Conservation (phyloP, 2,113 vertebrate species). For the Baryphthengus martii region DNA sequence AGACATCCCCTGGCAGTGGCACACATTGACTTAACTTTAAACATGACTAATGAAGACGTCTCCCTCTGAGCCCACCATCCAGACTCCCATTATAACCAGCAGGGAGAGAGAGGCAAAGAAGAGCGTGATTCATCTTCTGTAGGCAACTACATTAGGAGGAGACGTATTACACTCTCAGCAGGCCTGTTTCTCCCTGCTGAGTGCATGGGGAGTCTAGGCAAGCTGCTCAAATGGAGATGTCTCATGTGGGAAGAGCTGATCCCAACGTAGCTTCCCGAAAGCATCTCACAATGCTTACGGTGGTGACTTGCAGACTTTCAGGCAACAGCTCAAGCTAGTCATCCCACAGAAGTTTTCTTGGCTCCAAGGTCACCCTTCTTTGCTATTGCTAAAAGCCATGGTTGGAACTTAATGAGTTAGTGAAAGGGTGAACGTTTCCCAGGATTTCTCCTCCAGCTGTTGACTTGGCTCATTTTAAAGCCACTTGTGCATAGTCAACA, state of each 20-base stretch:
- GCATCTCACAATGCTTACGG: accelerated
- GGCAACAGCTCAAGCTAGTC: background rate
- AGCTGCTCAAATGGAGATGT: background rate
- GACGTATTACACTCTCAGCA: background rate
- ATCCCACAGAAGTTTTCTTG: background rate
- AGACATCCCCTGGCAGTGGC: background rate
- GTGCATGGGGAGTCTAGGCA: background rate
- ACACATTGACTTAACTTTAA: background rate
- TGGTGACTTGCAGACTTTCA: background rate
- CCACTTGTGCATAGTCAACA: background rate
- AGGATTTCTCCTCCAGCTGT: background rate
- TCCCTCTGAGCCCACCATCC: background rate
- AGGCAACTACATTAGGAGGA: background rate
- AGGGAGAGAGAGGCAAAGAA: background rate
- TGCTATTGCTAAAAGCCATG: background rate
- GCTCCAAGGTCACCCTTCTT: background rate
- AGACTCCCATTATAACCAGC: background rate
- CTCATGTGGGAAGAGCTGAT: background rate
- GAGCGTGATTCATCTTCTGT: background rate
- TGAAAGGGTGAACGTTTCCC: background rate
- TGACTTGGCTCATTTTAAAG: background rate
- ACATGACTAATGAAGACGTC: background rate
- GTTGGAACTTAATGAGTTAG: background rate
- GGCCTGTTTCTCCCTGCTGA: background rate
- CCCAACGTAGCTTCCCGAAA: background rate